A percentile compares a stretch with the other conserved stretches of the same genome.
phyloP scores from a whole-genome alignment of 2,113 vertebrate genomes.

The Semicossyphus pulcher region DNA sequence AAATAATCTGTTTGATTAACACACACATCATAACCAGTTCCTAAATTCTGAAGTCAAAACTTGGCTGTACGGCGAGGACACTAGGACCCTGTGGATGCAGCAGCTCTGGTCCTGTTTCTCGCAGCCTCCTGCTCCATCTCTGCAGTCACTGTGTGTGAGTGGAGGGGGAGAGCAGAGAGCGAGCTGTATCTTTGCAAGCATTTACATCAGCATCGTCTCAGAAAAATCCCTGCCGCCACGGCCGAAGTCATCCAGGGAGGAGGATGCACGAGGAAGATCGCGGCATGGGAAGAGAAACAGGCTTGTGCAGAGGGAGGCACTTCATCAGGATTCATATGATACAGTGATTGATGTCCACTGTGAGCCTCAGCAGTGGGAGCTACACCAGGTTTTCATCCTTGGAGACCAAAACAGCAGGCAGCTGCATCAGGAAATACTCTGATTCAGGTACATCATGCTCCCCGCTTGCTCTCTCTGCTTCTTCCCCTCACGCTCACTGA shows the following conservation, averaged over 20 bases:
- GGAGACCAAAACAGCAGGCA: slow-evolving; percentile 72
- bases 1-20: too few relatives aligned
- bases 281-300: slow-evolving; percentile 49
- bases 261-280: slow-evolving; percentile 65
- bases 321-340: slow-evolving; percentile 61
- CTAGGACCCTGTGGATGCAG: slow-evolving; percentile 81
- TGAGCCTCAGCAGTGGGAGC: slow-evolving; percentile 58
- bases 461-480: not conserved
- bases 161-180: slow-evolving; percentile 58
- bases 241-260: slow-evolving; percentile 68
- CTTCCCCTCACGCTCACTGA: slow-evolving; percentile 15
- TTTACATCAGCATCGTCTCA: slow-evolving; percentile 68
- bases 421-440: slow-evolving; percentile 67
- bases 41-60: not conserved
- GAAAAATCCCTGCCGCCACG: slow-evolving; percentile 56
- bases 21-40: not conserved
- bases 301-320: slow-evolving; percentile 48
- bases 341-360: slow-evolving; percentile 69
- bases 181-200: slow-evolving; percentile 71
- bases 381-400: slow-evolving; percentile 66
- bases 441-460: slow-evolving; percentile 69
- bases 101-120: slow-evolving; percentile 62
- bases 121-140: slow-evolving; percentile 81
- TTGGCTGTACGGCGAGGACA: slow-evolving; percentile 9
- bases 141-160: slow-evolving; percentile 83